A percentile compares a stretch with the other conserved stretches of the same genome.
Evolutionary conservation across 2,888 invertebrate species (phyloP).

Genomic region (Andrena chrysosceles): DNA sequence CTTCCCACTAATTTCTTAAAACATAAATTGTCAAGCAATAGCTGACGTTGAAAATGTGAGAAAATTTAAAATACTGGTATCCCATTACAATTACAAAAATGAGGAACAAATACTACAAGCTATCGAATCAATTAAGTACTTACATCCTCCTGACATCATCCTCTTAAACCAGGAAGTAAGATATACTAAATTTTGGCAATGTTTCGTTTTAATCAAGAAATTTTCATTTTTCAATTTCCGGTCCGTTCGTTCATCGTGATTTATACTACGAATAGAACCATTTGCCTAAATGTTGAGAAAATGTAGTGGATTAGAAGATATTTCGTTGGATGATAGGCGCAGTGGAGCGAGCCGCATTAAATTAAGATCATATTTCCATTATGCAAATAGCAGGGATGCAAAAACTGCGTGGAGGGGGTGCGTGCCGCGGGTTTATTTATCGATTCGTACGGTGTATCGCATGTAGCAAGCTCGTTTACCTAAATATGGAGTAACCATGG

Average conservation of each 20-base stretch:
- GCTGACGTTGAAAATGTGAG: too few species aligned
- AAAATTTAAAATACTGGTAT: too few species aligned
- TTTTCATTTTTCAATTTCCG: not conserved
- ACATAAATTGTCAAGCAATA: too few species aligned
- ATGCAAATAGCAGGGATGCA: slow-evolving; percentile 45
- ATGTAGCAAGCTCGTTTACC: slow-evolving; percentile 67
- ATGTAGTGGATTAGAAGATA: slow-evolving; percentile 1
- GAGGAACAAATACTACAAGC: too few species aligned
- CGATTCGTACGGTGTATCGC: slow-evolving; percentile 66
- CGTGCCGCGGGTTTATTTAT: slow-evolving; percentile 57
- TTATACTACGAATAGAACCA: not conserved
- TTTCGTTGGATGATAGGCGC: slow-evolving; percentile 14
- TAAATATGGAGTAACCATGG: slow-evolving; percentile 58
- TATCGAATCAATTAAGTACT: too few species aligned
- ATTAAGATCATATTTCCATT: slow-evolving; percentile 58
- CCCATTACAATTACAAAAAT: too few species aligned
- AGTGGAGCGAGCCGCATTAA: slow-evolving; percentile 30
- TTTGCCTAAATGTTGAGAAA: not conserved
- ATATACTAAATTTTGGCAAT: too few species aligned
- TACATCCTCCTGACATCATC: too few species aligned
- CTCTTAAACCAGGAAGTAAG: too few species aligned
- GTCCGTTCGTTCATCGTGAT: not conserved
- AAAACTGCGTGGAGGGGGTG: slow-evolving; percentile 40
- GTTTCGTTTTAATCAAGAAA: not conserved
- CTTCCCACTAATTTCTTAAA: too few species aligned